Evolutionary conservation across 2,888 invertebrate genomes (phyloP).

Genomic region (Drosophila mayaguana): DNA sequence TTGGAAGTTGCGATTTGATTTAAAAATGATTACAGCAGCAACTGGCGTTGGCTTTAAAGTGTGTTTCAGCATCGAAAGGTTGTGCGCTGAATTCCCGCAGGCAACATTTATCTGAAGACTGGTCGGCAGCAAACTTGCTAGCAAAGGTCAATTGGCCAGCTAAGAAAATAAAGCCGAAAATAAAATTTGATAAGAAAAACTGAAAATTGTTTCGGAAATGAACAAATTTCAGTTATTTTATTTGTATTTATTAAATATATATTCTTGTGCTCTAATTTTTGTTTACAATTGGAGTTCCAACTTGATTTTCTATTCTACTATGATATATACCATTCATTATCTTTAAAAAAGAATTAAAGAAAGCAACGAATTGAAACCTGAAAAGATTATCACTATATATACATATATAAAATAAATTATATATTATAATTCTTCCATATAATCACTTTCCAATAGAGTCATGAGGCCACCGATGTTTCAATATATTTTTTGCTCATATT

Average conservation of each 20-base stretch:
- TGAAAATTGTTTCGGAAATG: background rate
- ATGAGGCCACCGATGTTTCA: too few relatives aligned
- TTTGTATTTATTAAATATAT: background rate
- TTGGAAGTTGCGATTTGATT: background rate
- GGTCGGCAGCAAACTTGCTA: background rate
- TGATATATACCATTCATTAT: too few relatives aligned
- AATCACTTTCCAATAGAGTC: too few relatives aligned
- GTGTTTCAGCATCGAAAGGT: background rate
- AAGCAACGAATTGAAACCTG: too few relatives aligned
- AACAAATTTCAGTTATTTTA: background rate
- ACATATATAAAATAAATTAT: too few relatives aligned
- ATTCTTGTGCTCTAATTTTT: too few relatives aligned
- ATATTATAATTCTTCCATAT: too few relatives aligned
- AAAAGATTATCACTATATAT: too few relatives aligned
- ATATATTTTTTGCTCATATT: too few relatives aligned
- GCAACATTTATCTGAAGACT: slow-evolving; percentile 6
- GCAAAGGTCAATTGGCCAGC: slow-evolving; percentile 3
- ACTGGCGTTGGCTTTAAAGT: background rate
- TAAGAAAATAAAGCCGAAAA: background rate
- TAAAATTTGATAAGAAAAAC: background rate
- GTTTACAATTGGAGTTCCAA: too few relatives aligned
- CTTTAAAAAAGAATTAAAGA: too few relatives aligned
- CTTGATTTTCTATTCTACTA: too few relatives aligned
- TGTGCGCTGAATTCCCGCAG: slow-evolving; percentile 1
- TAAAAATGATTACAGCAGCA: background rate